Evolutionary conservation across 2,888 invertebrate genomes (phyloP), one percentile per base, ranked within the genome.

Genomic region (Harmothoe impar): DNA sequence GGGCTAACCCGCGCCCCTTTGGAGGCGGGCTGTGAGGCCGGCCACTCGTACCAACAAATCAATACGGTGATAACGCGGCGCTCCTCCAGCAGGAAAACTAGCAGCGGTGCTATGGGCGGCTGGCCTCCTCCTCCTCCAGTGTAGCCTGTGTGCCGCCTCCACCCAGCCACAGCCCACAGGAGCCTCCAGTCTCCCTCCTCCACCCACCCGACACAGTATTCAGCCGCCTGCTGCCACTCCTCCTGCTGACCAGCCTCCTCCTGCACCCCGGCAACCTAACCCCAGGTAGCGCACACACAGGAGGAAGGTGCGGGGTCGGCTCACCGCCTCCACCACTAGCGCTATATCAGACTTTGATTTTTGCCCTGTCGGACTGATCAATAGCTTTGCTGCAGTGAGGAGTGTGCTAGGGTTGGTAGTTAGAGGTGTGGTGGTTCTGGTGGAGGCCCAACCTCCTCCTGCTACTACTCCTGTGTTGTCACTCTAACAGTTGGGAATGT

Each of bases 391-490:
- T n/a, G 1, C 3, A 62, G 62, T 62, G 62, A 62, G 62, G 3
- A 15, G 7, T 3, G 43, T 43, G 62, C 23, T 62, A 62, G 62
- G 23, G 62, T 17, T 10, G 43, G 43, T 43, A 43, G 5, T 20
- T 62, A 62, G 62, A 62, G 62, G 62, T 62, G 62, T 62, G 62
- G n/a, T n/a, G n/a, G n/a, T n/a, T n/a, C n/a, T n/a, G n/a, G n/a
- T n/a, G n/a, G n/a, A n/a, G n/a, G 43, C 43, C 43, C 43, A 43
- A n/a, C n/a, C n/a, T n/a, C n/a, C n/a, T n/a, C n/a, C n/a, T n/a
- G n/a, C n/a, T n/a, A n/a, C n/a, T 43, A 10, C 10, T 7, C 43
- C 43, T 10, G 43, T 43, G 43, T 43, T 43, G 43, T 43, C 43
- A 43, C 43, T 43, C 10, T 43, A 43, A 43, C 43, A 43, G 43